These are phyloP conservation scores for Heliornis fulica DNA, from an alignment of 2,113 vertebrate species.

Conservation along the genomic window DNA sequence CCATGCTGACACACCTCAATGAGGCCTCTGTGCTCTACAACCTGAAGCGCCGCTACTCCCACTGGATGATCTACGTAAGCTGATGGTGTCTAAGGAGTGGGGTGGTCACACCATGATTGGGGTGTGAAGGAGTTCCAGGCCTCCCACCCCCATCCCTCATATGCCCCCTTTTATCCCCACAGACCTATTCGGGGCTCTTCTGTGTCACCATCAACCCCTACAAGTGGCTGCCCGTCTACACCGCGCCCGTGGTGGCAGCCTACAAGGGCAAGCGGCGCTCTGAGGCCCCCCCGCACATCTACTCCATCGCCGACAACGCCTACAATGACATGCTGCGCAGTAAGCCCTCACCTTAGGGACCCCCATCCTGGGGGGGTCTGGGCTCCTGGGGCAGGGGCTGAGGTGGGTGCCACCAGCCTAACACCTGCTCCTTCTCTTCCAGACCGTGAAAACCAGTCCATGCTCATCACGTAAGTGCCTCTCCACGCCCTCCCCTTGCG, in stretches of 20 bases:
- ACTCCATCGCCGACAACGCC: constrained; percentile 88
- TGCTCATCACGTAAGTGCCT: constrained; percentile 94
- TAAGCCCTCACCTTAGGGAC: constrained; percentile 37
- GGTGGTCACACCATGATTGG: fast-evolving
- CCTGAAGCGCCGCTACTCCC: constrained; percentile 84
- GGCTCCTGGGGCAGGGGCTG: fast-evolving
- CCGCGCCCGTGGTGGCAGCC: constrained; percentile 80
- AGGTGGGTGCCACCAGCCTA: not conserved
- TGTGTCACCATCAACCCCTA: constrained; percentile 95
- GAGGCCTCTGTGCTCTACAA: constrained; percentile 88
- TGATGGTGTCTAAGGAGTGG: fast-evolving
- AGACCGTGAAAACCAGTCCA: constrained; percentile 97
- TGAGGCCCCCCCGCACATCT: constrained; percentile 88
- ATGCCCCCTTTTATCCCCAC: not conserved
- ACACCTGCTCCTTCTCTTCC: constrained; percentile 34
- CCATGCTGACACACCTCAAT: constrained; percentile 93
- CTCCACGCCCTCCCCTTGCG: not conserved
- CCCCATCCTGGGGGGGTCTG: fast-evolving
- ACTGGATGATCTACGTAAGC: constrained; percentile 96
- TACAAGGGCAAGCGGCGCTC: constrained; percentile 92
- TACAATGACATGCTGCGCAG: constrained; percentile 95
- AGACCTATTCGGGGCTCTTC: constrained; percentile 96
- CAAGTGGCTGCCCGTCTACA: constrained; percentile 95
- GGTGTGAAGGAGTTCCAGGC: fast-evolving
- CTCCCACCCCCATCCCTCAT: not conserved